These are phyloP conservation scores for Falco biarmicus DNA, from an alignment of 2,797 vertebrate genomes.

Conservation along the genomic window DNA sequence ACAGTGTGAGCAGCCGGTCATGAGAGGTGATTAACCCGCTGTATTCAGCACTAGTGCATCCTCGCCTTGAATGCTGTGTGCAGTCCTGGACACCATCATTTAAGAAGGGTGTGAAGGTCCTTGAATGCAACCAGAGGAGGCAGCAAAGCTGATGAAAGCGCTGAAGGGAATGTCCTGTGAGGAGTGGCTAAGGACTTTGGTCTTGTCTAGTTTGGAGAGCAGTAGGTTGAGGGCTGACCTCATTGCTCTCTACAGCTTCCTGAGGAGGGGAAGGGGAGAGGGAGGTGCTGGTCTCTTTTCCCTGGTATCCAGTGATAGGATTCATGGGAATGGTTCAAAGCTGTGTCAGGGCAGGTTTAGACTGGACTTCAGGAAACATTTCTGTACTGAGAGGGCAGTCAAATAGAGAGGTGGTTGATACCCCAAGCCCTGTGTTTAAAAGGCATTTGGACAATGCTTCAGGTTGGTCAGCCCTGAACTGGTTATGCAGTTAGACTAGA, in stretches of 20 bases:
- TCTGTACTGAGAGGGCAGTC: background rate
- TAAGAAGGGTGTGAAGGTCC: background rate
- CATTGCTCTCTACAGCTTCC: background rate
- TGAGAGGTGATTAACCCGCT: background rate
- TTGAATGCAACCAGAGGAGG: background rate
- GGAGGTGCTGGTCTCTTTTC: background rate
- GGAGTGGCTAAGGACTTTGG: background rate
- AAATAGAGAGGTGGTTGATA: background rate
- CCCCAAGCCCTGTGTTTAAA: too few species aligned
- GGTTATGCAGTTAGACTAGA: background rate
- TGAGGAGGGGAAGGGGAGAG: background rate
- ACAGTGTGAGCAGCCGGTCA: too few species aligned
- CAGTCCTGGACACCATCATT: background rate
- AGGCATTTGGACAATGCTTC: background rate
- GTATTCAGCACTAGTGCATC: accelerated
- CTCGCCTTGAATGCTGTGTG: background rate
- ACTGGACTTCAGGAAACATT: background rate
- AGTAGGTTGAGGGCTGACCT: background rate
- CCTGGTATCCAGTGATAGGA: background rate
- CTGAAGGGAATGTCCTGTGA: background rate
- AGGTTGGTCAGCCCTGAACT: background rate
- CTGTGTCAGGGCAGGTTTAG: background rate
- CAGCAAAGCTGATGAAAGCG: background rate
- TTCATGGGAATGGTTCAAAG: accelerated
- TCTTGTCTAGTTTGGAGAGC: background rate